Evolutionary conservation across 2,113 vertebrate genomes (phyloP).

Genomic region (Lophura nycthemera): DNA sequence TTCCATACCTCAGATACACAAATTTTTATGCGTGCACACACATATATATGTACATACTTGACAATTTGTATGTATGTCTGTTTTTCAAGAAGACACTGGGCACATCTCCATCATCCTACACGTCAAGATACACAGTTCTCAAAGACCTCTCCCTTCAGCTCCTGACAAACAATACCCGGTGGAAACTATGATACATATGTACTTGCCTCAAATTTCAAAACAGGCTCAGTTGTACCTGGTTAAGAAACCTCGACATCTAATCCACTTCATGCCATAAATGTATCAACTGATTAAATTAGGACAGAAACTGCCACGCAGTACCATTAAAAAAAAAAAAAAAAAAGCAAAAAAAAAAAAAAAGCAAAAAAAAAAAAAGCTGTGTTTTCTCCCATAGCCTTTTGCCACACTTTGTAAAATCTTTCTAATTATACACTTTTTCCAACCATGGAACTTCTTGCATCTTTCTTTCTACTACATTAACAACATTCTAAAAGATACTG

Average conservation of each 20-base stretch:
- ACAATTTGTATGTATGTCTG: background rate
- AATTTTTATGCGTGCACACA: background rate
- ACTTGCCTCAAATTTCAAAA: background rate
- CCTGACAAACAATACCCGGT: background rate
- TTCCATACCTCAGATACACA: background rate
- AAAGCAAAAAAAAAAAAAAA: background rate
- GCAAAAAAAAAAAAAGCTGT: background rate
- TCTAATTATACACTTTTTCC: background rate
- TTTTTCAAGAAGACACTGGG: background rate
- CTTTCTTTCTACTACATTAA: background rate
- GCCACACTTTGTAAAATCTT: background rate
- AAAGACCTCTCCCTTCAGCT: rapidly evolving
- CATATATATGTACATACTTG: rapidly evolving
- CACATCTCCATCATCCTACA: background rate
- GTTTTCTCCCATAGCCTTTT: background rate
- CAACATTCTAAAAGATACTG: background rate
- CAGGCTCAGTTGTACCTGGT: background rate
- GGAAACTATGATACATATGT: background rate
- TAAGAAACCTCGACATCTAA: background rate
- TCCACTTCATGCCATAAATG: background rate
- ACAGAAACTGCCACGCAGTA: background rate
- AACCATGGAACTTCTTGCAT: background rate
- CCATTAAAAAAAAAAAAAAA: background rate
- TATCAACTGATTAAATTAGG: background rate
- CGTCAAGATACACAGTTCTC: rapidly evolving